Conservation (phyloP, 2,888 invertebrate species). For the Diarsia mendica region DNA sequence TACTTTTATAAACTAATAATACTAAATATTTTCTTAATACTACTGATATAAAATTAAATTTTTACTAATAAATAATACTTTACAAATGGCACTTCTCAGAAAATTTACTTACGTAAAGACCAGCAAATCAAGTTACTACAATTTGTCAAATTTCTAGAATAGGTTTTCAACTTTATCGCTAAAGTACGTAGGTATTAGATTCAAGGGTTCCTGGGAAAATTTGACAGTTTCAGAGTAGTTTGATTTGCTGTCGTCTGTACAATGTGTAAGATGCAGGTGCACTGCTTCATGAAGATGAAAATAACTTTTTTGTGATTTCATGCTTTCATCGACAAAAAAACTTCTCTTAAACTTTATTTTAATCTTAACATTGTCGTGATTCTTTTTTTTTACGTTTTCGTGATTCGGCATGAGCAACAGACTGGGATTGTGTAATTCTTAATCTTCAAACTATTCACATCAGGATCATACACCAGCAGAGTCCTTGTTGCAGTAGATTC, state of each 20-base stretch:
- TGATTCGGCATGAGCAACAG: conserved; percentile 38
- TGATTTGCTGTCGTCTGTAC: background rate
- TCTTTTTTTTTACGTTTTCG: background rate
- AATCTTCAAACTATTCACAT: rapidly evolving
- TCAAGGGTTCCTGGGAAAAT: too few species aligned
- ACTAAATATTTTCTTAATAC: conserved; percentile 1
- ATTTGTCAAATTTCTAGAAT: too few species aligned
- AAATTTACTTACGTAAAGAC: background rate
- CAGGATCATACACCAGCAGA: conserved; percentile 33
- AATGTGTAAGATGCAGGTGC: background rate
- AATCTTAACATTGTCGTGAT: too few species aligned
- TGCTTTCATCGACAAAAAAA: background rate
- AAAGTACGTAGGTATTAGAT: too few species aligned
- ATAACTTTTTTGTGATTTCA: too few species aligned
- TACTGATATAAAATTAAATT: background rate
- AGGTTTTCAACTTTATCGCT: too few species aligned
- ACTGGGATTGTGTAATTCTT: conserved; percentile 35
- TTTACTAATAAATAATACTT: conserved; percentile 11
- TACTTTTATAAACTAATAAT: conserved; percentile 17
- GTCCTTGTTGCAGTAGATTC: conserved; percentile 5
- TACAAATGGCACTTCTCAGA: background rate
- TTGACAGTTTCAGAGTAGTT: too few species aligned
- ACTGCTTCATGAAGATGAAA: background rate
- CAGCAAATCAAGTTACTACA: too few species aligned
- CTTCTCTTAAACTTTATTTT: background rate